Evolutionary conservation across 2,888 invertebrate genomes (phyloP).

Genomic region (Nymphalis polychloros): DNA sequence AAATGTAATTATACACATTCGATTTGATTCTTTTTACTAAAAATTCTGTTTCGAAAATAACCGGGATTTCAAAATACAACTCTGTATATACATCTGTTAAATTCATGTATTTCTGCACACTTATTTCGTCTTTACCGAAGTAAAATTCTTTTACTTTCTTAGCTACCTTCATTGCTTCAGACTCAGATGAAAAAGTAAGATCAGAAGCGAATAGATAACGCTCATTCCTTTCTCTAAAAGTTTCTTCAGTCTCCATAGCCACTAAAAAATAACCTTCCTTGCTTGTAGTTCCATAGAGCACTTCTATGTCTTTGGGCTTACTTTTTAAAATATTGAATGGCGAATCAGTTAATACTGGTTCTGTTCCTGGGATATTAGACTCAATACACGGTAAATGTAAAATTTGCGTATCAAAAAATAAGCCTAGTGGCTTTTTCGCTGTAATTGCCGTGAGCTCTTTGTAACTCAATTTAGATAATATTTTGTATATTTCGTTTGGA

Average conservation of each 20-base stretch:
- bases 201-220: slow-evolving; percentile 69
- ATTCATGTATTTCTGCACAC: slow-evolving; percentile 59
- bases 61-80: slow-evolving; percentile 69
- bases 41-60: slow-evolving; percentile 59
- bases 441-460: slow-evolving; percentile 53
- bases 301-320: slow-evolving; percentile 49
- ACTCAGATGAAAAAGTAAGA: slow-evolving; percentile 57
- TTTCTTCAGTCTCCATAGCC: slow-evolving; percentile 47
- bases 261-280: slow-evolving; percentile 63
- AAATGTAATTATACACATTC: slow-evolving; percentile 64
- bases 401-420: slow-evolving; percentile 67
- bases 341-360: slow-evolving; percentile 61
- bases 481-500: slow-evolving; percentile 62
- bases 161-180: slow-evolving; percentile 53
- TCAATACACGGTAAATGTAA: slow-evolving; percentile 70
- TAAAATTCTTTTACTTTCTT: slow-evolving; percentile 65
- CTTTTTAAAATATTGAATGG: slow-evolving; percentile 62
- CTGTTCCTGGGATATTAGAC: slow-evolving; percentile 56
- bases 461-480: slow-evolving; percentile 56
- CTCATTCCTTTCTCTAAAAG: slow-evolving; percentile 52
- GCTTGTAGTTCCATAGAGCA: slow-evolving; percentile 57
- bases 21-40: slow-evolving; percentile 45
- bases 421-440: slow-evolving; percentile 56
- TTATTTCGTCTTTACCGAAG: slow-evolving; percentile 68
- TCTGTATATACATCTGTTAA: slow-evolving; percentile 64